Conservation (phyloP, 2,113 vertebrate species). For the Bubo scandiacus region DNA sequence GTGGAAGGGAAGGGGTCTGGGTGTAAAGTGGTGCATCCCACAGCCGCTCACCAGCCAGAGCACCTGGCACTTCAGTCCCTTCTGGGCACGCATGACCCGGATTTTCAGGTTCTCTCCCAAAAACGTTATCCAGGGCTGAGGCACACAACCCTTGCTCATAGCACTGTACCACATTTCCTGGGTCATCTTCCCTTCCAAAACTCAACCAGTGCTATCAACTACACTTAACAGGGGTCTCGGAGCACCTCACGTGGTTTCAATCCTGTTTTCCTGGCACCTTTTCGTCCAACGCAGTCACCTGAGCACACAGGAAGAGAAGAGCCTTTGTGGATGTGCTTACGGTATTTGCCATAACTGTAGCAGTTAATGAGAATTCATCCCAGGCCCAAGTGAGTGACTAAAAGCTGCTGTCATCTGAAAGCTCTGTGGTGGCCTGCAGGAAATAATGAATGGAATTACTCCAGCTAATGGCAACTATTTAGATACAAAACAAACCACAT, state of each 20-base stretch:
- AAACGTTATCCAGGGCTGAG: not conserved
- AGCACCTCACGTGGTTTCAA: not conserved
- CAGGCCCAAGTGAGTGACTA: not conserved
- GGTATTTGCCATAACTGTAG: not conserved
- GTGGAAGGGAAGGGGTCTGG: not conserved
- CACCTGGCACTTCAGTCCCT: too few species aligned
- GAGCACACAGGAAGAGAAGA: not conserved
- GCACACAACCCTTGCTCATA: not conserved
- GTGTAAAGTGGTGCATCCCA: not conserved
- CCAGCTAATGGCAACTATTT: not conserved
- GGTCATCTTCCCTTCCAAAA: not conserved
- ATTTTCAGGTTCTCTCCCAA: not conserved
- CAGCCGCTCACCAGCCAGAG: not conserved
- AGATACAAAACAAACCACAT: not conserved
- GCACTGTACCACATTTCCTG: not conserved
- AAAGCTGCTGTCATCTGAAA: constrained; percentile 22
- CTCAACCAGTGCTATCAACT: not conserved
- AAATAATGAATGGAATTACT: constrained; percentile 32
- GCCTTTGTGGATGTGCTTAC: not conserved
- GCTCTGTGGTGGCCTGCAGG: not conserved
- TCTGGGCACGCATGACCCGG: accelerated
- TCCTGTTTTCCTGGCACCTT: not conserved
- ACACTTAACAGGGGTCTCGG: not conserved
- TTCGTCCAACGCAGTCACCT: not conserved
- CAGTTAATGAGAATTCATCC: not conserved